phyloP scores from a whole-genome alignment of 2,888 invertebrate species.

The Acronicta alni region DNA sequence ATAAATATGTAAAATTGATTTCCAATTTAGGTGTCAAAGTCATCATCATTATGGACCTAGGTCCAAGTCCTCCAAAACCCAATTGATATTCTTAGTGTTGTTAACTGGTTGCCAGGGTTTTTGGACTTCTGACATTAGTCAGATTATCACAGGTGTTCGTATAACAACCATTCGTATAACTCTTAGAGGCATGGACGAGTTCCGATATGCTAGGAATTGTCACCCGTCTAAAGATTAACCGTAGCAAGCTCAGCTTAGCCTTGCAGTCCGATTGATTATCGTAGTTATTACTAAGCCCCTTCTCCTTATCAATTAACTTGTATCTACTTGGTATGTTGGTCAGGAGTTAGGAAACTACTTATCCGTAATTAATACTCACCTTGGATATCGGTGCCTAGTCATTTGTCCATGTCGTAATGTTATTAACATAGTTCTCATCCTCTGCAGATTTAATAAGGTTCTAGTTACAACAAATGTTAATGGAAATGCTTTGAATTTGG shows the following conservation, averaged over 20 bases:
- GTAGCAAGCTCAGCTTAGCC: too few relatives aligned
- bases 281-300: too few relatives aligned
- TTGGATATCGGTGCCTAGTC: conserved; percentile 33
- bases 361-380: conserved; percentile 39
- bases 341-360: conserved; percentile 40
- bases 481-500: conserved; percentile 8
- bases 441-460: conserved; percentile 9
- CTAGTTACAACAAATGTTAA: conserved; percentile 16
- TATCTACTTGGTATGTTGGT: conserved; percentile 35
- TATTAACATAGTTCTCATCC: conserved; percentile 21
- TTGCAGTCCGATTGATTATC: too few relatives aligned
- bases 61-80: too few relatives aligned
- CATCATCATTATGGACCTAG: too few relatives aligned
- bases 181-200: neutral
- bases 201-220: too few relatives aligned
- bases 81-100: neutral
- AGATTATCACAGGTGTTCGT: too few relatives aligned
- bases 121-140: too few relatives aligned
- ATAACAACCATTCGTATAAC: too few relatives aligned
- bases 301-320: conserved; percentile 19
- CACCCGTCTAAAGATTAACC: too few relatives aligned
- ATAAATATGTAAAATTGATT: too few relatives aligned
- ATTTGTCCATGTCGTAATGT: conserved; percentile 19
- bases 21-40: too few relatives aligned
- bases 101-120: neutral